Evolutionary conservation across 2,113 vertebrate species (phyloP), one percentile per base, ranked within the genome.

Genomic region (Carlito syrichta): DNA sequence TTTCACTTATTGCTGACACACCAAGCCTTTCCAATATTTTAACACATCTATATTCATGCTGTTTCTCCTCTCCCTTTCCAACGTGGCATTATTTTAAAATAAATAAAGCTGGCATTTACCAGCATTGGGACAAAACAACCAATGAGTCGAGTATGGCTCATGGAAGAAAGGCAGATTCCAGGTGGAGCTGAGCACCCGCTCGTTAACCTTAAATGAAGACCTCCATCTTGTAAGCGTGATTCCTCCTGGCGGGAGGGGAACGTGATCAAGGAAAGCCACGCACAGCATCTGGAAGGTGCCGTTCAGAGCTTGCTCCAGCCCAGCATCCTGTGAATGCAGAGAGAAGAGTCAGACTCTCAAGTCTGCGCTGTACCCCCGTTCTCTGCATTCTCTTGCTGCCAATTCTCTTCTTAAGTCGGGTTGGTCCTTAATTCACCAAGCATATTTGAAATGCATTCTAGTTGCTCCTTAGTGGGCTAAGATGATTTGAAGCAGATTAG

Each of bases 201-300:
- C 38, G 9, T 2, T 58, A 14, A 8, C 0, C 0, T 0, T 14
- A 5, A 12, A 1, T 5, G 56, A 69, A 68, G 19, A 16, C 40
- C 38, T 66, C 54, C 62, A 50, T 4, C 48, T 13, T 11, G 23
- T 3, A 30, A 43, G 30, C 27, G 0, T 8, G 6, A 16, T 8
- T 63, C 6, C 38, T 60, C 23, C 50, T 54, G 32, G 54, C 93
- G 23, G 45, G 66, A 83, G 60, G 68, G 76, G 84, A 54, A 11
- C 23, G 1, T 1, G 19, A n/a, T 7, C 56, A 17, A 0, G 2
- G 25, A 73, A 62, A 50, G n/a, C 38, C 56, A 13, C 0, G 0
- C 0, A 14, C 27, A 4, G 4, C 7, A 3, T 5, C 40, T 30
- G 20, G 17, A 23, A 17, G 9, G 79, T 2, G 1, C 23, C 16